phyloP scores from a whole-genome alignment of 2,888 invertebrate genomes.

The Xestia sexstrigata region DNA sequence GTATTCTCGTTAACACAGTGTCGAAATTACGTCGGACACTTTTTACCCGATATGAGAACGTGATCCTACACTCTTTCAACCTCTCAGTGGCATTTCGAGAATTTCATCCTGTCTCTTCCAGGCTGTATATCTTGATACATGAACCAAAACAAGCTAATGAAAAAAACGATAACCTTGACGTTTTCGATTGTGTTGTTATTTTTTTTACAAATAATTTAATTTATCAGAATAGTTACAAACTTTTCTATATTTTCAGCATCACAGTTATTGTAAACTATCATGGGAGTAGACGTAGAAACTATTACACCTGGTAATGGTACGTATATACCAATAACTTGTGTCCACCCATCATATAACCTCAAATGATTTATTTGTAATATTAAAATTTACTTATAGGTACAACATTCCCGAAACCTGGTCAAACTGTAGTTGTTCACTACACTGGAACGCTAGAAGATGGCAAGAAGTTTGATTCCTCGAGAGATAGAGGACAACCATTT shows the following conservation, averaged over 20 bases:
- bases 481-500: conserved; percentile 98
- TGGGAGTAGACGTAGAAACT: conserved; percentile 87
- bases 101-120: neutral
- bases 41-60: neutral
- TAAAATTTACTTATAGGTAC: conserved; percentile 90
- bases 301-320: conserved; percentile 85
- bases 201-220: conserved; percentile 32
- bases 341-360: conserved; percentile 65
- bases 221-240: neutral
- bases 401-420: conserved; percentile 98
- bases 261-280: conserved; percentile 57
- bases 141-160: neutral
- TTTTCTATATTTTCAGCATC: neutral
- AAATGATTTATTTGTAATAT: neutral
- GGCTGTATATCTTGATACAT: neutral
- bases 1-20: conserved; percentile 20
- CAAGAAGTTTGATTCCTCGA: conserved; percentile 98
- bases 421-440: conserved; percentile 99
- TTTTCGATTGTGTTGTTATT: conserved; percentile 43
- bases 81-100: neutral
- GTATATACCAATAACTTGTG: conserved; percentile 32
- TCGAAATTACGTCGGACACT: neutral
- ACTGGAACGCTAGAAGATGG: conserved; percentile 97
- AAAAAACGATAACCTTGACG: conserved; percentile 1
- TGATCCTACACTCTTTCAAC: neutral